Evolutionary conservation across 2,113 vertebrate species (phyloP).

Genomic region (Paramisgurnus dabryanus): DNA sequence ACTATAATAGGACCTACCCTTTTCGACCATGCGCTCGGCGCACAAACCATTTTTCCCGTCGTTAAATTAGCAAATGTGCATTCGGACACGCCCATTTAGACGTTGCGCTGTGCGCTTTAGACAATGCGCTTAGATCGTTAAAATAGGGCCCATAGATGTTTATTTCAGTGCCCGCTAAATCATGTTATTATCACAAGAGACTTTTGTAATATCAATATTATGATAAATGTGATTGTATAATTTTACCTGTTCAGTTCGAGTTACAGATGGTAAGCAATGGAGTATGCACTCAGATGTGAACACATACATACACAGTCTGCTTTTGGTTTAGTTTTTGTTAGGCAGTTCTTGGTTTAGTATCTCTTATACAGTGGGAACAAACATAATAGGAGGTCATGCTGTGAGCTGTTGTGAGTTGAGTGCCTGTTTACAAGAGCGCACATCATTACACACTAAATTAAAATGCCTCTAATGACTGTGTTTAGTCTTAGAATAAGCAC

Average conservation of each 20-base stretch:
- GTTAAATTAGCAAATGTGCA: no score
- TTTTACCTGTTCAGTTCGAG: background rate
- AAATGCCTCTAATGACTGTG: background rate
- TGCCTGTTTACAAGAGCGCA: background rate
- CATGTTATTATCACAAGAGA: background rate
- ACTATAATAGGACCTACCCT: no score
- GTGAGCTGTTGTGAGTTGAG: background rate
- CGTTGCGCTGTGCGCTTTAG: no score
- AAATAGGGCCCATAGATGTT: no score
- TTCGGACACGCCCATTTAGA: no score
- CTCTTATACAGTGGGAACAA: background rate
- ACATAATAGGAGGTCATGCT: slow-evolving; percentile 19
- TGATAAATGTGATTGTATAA: background rate
- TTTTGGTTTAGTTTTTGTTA: background rate
- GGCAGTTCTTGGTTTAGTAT: background rate
- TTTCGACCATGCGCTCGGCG: no score
- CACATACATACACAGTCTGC: background rate
- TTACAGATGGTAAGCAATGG: background rate
- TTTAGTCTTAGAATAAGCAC: slow-evolving; percentile 9
- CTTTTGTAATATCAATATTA: background rate
- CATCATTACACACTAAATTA: slow-evolving; percentile 1
- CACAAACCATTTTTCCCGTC: no score
- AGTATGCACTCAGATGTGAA: slow-evolving; percentile 31
- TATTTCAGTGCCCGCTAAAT: background rate
- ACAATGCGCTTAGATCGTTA: no score